Percentiles rank a stretch among this genome's conserved stretches.
Conservation (phyloP, 2,113 vertebrate genomes). For the Oriolus oriolus region DNA sequence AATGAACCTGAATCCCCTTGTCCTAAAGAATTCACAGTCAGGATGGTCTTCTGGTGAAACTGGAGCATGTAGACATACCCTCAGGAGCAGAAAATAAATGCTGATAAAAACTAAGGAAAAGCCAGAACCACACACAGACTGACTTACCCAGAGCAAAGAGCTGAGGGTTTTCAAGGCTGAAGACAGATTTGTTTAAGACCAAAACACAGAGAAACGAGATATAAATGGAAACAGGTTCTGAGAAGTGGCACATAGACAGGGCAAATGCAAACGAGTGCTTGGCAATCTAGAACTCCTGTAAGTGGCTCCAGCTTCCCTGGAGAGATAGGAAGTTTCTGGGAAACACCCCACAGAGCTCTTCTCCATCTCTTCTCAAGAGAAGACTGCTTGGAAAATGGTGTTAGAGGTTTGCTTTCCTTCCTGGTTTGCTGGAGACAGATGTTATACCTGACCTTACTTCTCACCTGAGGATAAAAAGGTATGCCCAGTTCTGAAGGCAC, state of each 20-base stretch:
- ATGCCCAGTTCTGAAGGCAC: not conserved
- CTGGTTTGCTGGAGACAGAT: not conserved
- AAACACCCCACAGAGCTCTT: not conserved
- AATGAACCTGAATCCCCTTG: not conserved
- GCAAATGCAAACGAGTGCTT: not conserved
- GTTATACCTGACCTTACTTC: not conserved
- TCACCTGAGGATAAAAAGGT: not conserved
- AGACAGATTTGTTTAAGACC: not conserved
- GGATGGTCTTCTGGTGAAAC: not conserved
- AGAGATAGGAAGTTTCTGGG: not conserved
- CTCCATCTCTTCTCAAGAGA: not conserved
- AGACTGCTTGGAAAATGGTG: not conserved
- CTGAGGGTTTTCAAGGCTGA: not conserved
- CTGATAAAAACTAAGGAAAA: not conserved
- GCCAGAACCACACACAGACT: not conserved
- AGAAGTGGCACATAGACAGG: not conserved
- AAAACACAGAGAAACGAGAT: slow-evolving; percentile 1
- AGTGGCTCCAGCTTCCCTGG: not conserved
- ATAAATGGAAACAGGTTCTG: slow-evolving; percentile 20
- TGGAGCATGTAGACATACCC: not conserved
- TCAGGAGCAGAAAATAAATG: not conserved
- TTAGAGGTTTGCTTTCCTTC: not conserved
- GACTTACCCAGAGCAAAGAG: not conserved
- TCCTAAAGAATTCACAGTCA: not conserved
- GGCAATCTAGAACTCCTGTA: not conserved